phyloP scores from a whole-genome alignment of 2,888 invertebrate genomes.

The Orthosia gracilis region DNA sequence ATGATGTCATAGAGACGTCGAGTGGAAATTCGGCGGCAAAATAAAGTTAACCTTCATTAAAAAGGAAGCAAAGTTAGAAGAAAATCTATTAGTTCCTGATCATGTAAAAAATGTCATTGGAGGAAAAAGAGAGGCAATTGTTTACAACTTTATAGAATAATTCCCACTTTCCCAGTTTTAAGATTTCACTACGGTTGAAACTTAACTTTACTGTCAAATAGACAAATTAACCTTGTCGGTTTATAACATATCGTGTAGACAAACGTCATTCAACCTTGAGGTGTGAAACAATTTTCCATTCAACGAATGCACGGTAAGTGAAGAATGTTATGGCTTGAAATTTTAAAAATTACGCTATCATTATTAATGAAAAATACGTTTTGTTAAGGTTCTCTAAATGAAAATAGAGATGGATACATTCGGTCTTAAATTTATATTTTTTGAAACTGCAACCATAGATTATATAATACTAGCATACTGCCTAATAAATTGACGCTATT shows the following conservation, averaged over 20 bases:
- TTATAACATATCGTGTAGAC: background rate
- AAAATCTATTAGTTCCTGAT: background rate
- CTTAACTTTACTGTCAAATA: background rate
- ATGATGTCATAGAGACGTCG: constrained; percentile 38
- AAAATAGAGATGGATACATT: background rate
- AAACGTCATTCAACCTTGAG: constrained; percentile 7
- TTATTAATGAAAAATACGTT: background rate
- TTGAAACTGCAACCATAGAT: no score
- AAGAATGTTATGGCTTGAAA: constrained; percentile 1
- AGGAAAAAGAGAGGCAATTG: background rate
- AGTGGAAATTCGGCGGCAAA: constrained; percentile 25
- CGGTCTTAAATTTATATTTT: background rate
- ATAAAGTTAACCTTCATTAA: constrained; percentile 9
- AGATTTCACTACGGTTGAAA: no score
- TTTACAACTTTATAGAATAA: background rate
- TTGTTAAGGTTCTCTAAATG: background rate
- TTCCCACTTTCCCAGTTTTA: background rate
- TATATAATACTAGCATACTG: no score
- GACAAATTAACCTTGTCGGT: background rate
- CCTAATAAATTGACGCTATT: no score
- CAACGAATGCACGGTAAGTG: no score
- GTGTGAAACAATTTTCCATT: constrained; percentile 2
- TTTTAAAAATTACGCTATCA: constrained; percentile 2
- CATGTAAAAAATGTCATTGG: background rate
- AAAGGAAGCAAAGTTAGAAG: background rate